A percentile compares a stretch with the other conserved stretches of the same genome.
Conservation (phyloP, 2,113 vertebrate genomes). For the Trinectes maculatus region DNA sequence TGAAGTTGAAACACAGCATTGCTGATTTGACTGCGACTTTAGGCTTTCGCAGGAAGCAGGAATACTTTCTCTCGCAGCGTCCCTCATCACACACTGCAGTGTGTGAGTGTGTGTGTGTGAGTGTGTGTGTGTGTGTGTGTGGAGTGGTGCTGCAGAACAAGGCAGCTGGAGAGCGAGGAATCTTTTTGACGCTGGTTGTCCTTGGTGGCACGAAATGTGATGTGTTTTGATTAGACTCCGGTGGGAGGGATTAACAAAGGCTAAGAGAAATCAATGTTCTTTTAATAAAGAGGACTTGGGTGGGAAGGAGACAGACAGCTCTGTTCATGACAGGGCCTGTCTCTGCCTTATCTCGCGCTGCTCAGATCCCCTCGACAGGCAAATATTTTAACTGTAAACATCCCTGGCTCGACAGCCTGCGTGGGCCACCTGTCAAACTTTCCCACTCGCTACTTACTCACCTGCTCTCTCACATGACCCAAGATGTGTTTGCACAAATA, state of each 20-base stretch:
- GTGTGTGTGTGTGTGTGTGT: no score
- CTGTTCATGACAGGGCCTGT: slow-evolving; percentile 70
- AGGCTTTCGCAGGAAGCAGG: slow-evolving; percentile 49
- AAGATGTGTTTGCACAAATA: slow-evolving; percentile 32
- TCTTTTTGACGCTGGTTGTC: slow-evolving; percentile 65
- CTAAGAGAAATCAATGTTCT: slow-evolving; percentile 81
- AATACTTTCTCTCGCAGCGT: slow-evolving; percentile 21
- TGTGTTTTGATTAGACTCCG: slow-evolving; percentile 74
- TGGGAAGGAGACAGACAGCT: slow-evolving; percentile 72
- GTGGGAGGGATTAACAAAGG: slow-evolving; percentile 77
- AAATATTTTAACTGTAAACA: slow-evolving; percentile 84
- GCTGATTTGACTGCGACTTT: slow-evolving; percentile 61
- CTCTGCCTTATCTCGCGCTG: slow-evolving; percentile 75
- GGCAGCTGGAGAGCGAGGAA: slow-evolving; percentile 49
- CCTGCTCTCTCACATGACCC: slow-evolving; percentile 38
- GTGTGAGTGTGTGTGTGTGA: no score
- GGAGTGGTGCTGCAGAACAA: slow-evolving; percentile 58
- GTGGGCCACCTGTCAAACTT: slow-evolving; percentile 72
- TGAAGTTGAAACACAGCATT: slow-evolving; percentile 36
- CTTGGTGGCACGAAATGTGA: slow-evolving; percentile 75
- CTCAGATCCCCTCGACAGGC: slow-evolving; percentile 76
- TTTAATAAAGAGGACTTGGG: slow-evolving; percentile 79
- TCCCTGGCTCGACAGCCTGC: slow-evolving; percentile 72
- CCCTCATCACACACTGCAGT: slow-evolving; percentile 11
- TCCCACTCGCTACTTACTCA: slow-evolving; percentile 60